Percentiles rank a stretch among this genome's conserved stretches.
phyloP scores from a whole-genome alignment of 2,797 vertebrate genomes.

The Sebastes ruberrimus region DNA sequence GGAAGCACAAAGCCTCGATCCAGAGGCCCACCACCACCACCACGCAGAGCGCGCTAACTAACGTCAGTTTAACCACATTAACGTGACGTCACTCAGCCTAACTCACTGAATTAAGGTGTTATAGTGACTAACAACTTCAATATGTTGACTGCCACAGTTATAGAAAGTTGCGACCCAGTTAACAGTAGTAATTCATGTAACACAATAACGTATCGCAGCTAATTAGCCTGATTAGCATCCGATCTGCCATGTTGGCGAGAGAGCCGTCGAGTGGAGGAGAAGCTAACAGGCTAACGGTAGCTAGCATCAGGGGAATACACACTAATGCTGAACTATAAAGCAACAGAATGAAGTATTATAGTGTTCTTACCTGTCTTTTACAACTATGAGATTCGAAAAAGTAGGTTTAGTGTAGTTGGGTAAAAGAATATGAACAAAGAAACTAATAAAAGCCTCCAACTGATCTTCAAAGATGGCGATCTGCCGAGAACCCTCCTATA shows the following conservation, averaged over 20 bases:
- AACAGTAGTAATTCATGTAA: no score
- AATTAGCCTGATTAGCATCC: background rate
- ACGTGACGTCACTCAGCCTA: no score
- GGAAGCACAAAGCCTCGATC: accelerated
- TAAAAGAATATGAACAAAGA: conserved; percentile 9
- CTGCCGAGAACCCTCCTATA: background rate
- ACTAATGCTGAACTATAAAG: accelerated
- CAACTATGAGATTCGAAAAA: background rate
- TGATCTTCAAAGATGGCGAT: conserved; percentile 70
- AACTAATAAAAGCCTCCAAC: background rate
- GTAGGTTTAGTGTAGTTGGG: accelerated
- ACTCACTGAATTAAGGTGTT: accelerated
- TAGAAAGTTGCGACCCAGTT: accelerated
- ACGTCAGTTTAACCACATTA: background rate
- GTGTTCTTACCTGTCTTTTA: conserved; percentile 35
- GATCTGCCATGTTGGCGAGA: conserved; percentile 24
- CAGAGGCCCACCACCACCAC: background rate
- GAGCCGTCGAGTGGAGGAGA: background rate
- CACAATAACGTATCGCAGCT: background rate
- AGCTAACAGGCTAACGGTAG: conserved; percentile 37
- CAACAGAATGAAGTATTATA: accelerated
- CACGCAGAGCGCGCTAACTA: background rate
- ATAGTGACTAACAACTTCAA: accelerated
- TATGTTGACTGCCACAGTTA: accelerated
- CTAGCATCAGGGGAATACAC: accelerated